Conservation (phyloP, 2,113 vertebrate genomes). For the Polypterus bichir region DNA sequence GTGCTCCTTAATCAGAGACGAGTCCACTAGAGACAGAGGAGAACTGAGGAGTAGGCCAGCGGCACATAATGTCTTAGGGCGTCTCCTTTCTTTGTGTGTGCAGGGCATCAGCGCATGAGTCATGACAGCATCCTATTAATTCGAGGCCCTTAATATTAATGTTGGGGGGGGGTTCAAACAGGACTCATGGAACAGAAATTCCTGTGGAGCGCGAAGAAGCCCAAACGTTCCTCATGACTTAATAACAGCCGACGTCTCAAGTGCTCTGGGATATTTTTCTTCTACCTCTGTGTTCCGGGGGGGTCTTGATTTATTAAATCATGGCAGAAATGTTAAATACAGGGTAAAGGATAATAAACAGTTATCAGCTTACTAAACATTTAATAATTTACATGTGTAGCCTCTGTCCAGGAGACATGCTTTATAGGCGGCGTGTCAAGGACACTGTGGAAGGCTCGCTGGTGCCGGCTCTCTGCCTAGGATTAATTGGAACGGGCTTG, state of each 20-base stretch:
- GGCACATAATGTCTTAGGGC: too few relatives aligned
- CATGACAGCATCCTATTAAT: background rate
- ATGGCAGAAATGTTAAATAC: background rate
- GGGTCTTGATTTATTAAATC: constrained; percentile 9
- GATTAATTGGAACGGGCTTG: constrained; percentile 28
- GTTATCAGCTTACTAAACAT: constrained; percentile 10
- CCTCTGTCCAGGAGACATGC: constrained; percentile 12
- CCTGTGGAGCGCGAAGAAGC: too few relatives aligned
- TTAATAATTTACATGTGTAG: constrained; percentile 9
- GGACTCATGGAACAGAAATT: too few relatives aligned
- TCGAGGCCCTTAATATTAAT: background rate
- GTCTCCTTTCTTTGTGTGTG: too few relatives aligned
- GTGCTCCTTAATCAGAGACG: too few relatives aligned
- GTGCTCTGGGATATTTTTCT: too few relatives aligned
- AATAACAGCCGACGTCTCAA: too few relatives aligned
- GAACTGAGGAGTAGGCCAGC: too few relatives aligned
- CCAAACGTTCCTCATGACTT: too few relatives aligned
- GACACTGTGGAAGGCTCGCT: constrained; percentile 21
- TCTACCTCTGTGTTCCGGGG: background rate
- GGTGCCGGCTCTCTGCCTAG: constrained; percentile 22
- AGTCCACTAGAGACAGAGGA: too few relatives aligned
- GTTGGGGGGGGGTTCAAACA: background rate
- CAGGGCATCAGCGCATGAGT: background rate
- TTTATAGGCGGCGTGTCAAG: constrained; percentile 12
- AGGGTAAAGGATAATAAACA: constrained; percentile 21